phyloP scores from a whole-genome alignment of 1,140 invertebrate genomes.

The honey bee (Apis mellifera) region Amel_HAv3.1 CM009945.2:6316501-6317000 shows the following conservation, averaged over 20 bases:
- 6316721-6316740: neutral
- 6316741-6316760: neutral
- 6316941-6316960: constrained; percentile 47
- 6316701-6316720: neutral
- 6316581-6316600: neutral
- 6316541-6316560: neutral
- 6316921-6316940: constrained; percentile 35
- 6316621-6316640: neutral
- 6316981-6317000: constrained; percentile 3
- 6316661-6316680: too few species aligned
- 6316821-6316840: constrained; percentile 3
- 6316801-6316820: neutral
- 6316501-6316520: neutral
- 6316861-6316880: constrained; percentile 45
- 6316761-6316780: constrained; percentile 1
- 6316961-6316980: constrained; percentile 53
- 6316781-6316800: neutral
- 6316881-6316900: constrained; percentile 42
- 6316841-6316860: neutral
- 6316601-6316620: neutral
- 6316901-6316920: constrained; percentile 34
- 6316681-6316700: neutral
- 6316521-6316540: constrained; percentile 36
- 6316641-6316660: neutral
- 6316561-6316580: neutral